These are phyloP conservation scores for Rhodophaea formosa DNA, from an alignment of 2,888 invertebrate species.

Conservation along the genomic window DNA sequence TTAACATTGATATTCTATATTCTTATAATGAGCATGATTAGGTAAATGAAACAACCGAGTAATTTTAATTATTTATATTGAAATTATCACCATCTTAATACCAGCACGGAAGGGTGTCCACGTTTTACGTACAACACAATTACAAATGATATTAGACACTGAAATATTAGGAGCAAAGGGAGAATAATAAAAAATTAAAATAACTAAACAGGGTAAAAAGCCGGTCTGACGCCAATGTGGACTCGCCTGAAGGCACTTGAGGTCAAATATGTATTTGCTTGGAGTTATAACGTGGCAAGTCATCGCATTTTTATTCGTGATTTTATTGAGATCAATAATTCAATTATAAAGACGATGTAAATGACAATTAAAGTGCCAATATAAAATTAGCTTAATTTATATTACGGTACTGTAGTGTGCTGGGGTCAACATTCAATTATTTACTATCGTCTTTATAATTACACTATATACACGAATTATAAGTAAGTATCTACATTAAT, in stretches of 20 bases:
- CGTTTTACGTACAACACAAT: constrained; percentile 78
- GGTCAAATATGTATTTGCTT: constrained; percentile 62
- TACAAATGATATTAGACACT: constrained; percentile 58
- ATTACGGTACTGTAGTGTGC: too few relatives aligned
- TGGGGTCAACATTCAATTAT: too few relatives aligned
- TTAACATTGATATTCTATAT: too few relatives aligned
- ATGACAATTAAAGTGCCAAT: not conserved
- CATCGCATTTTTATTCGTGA: constrained; percentile 27
- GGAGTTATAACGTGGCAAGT: constrained; percentile 61
- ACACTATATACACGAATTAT: not conserved
- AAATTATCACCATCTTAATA: constrained; percentile 77
- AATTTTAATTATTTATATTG: constrained; percentile 71
- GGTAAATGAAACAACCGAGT: constrained; percentile 37
- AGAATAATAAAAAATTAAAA: constrained; percentile 34
- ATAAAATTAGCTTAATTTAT: too few relatives aligned
- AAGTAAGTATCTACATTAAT: not conserved
- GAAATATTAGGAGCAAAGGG: constrained; percentile 32
- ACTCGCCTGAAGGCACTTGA: constrained; percentile 77
- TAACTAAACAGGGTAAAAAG: constrained; percentile 36
- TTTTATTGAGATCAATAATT: constrained; percentile 19
- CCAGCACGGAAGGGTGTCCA: constrained; percentile 76
- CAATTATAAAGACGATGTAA: constrained; percentile 7
- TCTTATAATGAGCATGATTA: not conserved
- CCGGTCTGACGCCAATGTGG: constrained; percentile 58
- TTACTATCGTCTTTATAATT: constrained; percentile 1